Percentiles rank a stretch among this genome's conserved stretches.
These are phyloP conservation scores for Galaxea fascicularis DNA, from an alignment of 92 coral and sea anemone species.

Conservation along the genomic window DNA sequence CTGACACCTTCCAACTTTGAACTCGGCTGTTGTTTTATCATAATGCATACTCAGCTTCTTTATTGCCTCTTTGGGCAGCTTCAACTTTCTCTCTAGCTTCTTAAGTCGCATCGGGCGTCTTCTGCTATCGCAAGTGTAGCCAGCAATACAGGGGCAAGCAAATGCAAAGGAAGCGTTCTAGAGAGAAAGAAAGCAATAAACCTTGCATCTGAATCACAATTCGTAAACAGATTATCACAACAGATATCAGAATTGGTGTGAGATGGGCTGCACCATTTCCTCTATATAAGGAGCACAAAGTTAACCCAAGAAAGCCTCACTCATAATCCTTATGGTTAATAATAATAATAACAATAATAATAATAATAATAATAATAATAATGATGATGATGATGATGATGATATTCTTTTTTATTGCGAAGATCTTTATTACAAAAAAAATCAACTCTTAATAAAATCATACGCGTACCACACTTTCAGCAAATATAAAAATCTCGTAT, in stretches of 20 bases:
- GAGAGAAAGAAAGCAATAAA: neutral
- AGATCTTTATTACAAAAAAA: too few relatives aligned
- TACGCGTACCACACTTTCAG: too few relatives aligned
- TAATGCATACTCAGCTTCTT: slow-evolving; percentile 18
- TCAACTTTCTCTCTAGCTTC: slow-evolving; percentile 63
- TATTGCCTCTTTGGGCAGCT: slow-evolving; percentile 45
- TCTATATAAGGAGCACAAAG: neutral
- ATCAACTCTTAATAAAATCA: too few relatives aligned
- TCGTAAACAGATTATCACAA: neutral
- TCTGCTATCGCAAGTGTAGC: slow-evolving; percentile 38
- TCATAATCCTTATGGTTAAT: too few relatives aligned
- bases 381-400: too few relatives aligned
- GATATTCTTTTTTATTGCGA: too few relatives aligned
- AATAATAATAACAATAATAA: too few relatives aligned
- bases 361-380: too few relatives aligned
- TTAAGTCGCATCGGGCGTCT: slow-evolving; percentile 48
- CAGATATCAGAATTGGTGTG: neutral
- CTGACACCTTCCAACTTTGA: slow-evolving; percentile 49
- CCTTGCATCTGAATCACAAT: neutral
- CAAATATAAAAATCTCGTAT: too few relatives aligned
- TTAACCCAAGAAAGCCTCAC: too few relatives aligned
- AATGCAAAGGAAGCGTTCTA: slow-evolving; percentile 43
- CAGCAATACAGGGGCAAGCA: slow-evolving; percentile 47
- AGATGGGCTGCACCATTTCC: neutral
- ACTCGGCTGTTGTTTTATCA: slow-evolving; percentile 19